These are phyloP conservation scores for Bombus picipes DNA, from an alignment of 1,140 invertebrate genomes.

Conservation along the genomic window DNA sequence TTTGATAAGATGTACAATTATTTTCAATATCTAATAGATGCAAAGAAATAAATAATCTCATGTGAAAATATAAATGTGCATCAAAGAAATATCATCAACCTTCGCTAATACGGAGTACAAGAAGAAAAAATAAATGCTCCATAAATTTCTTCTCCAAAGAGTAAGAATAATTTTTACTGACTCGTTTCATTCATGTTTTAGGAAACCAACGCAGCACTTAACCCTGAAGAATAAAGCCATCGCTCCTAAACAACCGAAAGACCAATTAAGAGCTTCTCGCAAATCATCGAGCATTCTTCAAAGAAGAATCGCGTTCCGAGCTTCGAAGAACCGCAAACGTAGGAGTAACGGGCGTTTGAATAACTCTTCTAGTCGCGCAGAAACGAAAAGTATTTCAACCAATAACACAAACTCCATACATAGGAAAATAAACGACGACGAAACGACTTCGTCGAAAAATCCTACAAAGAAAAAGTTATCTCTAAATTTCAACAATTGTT, in stretches of 20 bases:
- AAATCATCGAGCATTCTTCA: neutral
- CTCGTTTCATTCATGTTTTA: conserved; percentile 62
- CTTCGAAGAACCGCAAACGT: neutral
- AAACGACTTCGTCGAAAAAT: neutral
- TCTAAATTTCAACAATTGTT: neutral
- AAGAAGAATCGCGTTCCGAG: conserved; percentile 5
- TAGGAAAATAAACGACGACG: neutral
- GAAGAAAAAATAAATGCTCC: neutral
- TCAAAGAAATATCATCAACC: too few species aligned
- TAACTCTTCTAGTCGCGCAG: neutral
- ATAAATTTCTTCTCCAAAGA: neutral
- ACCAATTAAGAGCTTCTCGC: neutral
- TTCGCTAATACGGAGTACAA: neutral
- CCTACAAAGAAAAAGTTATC: neutral
- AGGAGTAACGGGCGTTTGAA: neutral
- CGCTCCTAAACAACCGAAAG: neutral
- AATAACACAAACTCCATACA: too few species aligned
- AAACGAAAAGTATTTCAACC: neutral
- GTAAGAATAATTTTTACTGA: conserved; percentile 12
- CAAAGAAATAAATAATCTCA: neutral
- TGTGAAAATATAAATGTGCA: too few species aligned
- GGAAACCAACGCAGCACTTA: conserved; percentile 34
- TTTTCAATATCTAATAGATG: neutral
- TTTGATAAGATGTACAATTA: neutral
- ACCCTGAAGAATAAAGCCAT: neutral